Conservation (phyloP, 2,888 invertebrate species). For the Callyntrura guangdongensis region DNA sequence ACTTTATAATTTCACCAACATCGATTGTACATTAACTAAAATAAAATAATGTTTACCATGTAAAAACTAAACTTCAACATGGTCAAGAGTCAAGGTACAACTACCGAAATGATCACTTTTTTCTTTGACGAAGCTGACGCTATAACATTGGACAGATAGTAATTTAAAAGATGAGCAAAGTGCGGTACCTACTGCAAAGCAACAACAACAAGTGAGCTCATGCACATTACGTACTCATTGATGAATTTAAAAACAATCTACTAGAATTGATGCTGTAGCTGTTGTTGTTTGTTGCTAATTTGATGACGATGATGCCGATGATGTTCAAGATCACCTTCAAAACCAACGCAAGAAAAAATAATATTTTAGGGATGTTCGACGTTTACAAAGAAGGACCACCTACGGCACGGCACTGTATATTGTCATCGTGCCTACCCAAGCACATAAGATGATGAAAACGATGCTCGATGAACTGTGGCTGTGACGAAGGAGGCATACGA, state of each 20-base stretch:
- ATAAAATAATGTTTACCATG: too few relatives aligned
- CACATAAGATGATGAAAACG: not conserved
- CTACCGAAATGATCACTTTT: too few relatives aligned
- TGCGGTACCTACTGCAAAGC: not conserved
- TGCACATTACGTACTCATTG: too few relatives aligned
- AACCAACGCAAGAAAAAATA: not conserved
- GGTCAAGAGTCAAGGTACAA: too few relatives aligned
- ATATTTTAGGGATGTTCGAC: not conserved
- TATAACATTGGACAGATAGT: not conserved
- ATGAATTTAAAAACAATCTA: not conserved
- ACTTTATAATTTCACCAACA: too few relatives aligned
- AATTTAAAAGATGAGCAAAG: not conserved
- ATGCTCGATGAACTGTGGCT: not conserved
- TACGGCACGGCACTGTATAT: not conserved
- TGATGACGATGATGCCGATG: not conserved
- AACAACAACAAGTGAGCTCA: not conserved
- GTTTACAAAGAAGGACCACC: slow-evolving; percentile 13
- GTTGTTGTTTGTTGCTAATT: not conserved
- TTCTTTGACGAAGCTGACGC: too few relatives aligned
- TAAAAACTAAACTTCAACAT: too few relatives aligned
- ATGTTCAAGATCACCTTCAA: slow-evolving; percentile 73
- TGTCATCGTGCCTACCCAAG: not conserved
- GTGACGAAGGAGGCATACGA: not conserved
- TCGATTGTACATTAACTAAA: too few relatives aligned
- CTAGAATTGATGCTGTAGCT: not conserved